Evolutionary conservation across 2,888 invertebrate genomes (phyloP).

Genomic region (Ashinkailepas kermadecensis): DNA sequence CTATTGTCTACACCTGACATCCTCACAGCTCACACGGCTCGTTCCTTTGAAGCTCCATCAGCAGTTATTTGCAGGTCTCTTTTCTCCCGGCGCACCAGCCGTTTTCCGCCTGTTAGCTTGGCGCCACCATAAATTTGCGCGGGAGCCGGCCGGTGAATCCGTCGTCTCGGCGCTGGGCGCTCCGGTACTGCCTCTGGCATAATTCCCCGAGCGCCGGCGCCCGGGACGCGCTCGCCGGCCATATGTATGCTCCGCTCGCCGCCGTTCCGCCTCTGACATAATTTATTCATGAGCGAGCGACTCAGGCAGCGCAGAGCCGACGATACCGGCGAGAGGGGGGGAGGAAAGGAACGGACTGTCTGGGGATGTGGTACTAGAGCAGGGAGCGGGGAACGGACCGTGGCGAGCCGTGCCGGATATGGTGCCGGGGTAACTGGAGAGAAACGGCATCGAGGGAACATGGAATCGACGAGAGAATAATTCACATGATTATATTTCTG

Average conservation of each 20-base stretch:
- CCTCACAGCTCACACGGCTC: no score
- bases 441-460: no score
- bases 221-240: no score
- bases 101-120: not conserved
- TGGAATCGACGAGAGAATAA: no score
- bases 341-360: not conserved
- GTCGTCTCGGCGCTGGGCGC: not conserved
- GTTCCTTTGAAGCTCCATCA: no score
- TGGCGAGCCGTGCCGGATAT: no score
- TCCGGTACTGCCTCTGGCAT: not conserved
- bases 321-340: not conserved
- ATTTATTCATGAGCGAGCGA: not conserved
- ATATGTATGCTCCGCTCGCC: no score
- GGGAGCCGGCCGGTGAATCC: not conserved
- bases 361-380: not conserved
- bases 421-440: no score
- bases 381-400: not conserved
- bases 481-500: no score
- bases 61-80: no score
- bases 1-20: no score
- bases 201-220: not conserved
- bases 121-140: not conserved
- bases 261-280: no score
- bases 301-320: not conserved
- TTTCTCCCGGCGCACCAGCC: not conserved